Evolutionary conservation across 2,113 vertebrate genomes (phyloP).

Genomic region (Melanerpes formicivorus): DNA sequence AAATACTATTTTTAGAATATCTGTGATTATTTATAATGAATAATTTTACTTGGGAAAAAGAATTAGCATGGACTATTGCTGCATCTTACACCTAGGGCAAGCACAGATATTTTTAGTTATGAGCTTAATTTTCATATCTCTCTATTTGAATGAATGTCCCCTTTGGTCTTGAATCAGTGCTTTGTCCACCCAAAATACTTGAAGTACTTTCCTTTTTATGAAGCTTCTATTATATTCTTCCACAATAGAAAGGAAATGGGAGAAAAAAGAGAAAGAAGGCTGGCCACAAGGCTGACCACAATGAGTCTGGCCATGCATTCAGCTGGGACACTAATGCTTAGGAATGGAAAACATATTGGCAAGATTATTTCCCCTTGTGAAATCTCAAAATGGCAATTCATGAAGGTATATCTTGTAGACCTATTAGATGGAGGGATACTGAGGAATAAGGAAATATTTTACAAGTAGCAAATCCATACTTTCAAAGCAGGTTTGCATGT

Average conservation of each 20-base stretch:
- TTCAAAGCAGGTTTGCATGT: neutral
- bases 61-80: neutral
- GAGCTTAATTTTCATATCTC: neutral
- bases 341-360: neutral
- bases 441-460: neutral
- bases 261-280: conserved; percentile 33
- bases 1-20: neutral
- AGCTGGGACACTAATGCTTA: neutral
- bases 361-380: neutral
- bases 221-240: conserved; percentile 42
- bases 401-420: neutral
- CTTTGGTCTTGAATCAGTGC: conserved; percentile 10
- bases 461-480: neutral
- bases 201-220: conserved; percentile 34
- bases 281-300: conserved; percentile 8
- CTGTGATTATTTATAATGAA: neutral
- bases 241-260: conserved; percentile 54
- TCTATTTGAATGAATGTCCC: neutral
- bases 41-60: neutral
- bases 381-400: neutral
- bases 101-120: neutral
- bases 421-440: neutral
- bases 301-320: neutral
- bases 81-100: neutral
- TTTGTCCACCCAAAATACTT: conserved; percentile 42